Conservation (phyloP, 2,888 invertebrate genomes). For the Horisme vitalbata region DNA sequence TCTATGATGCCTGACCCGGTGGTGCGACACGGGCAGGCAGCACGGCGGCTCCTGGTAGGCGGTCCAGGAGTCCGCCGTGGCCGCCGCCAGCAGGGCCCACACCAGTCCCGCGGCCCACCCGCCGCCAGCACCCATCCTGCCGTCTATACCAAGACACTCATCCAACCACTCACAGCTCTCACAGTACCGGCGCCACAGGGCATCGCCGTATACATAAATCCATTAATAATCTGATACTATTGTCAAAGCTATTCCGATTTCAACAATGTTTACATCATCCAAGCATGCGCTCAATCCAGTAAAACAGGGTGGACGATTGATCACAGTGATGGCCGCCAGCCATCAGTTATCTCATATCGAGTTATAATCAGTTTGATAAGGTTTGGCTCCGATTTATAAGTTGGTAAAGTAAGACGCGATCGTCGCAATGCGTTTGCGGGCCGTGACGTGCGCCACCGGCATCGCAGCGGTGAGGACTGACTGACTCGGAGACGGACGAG, state of each 20-base stretch:
- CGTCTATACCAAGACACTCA: slow-evolving; percentile 43
- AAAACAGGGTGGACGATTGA: slow-evolving; percentile 63
- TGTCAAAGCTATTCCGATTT: slow-evolving; percentile 64
- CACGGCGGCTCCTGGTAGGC: slow-evolving; percentile 86
- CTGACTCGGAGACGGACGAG: slow-evolving; percentile 12
- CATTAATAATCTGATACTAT: slow-evolving; percentile 46
- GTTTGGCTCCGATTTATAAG: slow-evolving; percentile 73
- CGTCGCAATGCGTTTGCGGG: slow-evolving; percentile 57
- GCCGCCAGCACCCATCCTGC: slow-evolving; percentile 52
- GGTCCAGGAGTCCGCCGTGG: slow-evolving; percentile 85
- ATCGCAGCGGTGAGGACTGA: slow-evolving; percentile 73
- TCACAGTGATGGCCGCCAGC: slow-evolving; percentile 58
- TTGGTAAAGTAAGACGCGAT: slow-evolving; percentile 68
- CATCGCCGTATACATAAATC: slow-evolving; percentile 46
- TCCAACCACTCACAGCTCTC: slow-evolving; percentile 52
- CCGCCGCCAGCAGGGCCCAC: slow-evolving; percentile 69
- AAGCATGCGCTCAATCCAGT: slow-evolving; percentile 64
- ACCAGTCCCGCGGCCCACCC: slow-evolving; percentile 62
- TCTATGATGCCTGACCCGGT: slow-evolving; percentile 85
- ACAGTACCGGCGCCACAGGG: slow-evolving; percentile 41
- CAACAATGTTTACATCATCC: slow-evolving; percentile 71
- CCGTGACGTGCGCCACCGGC: slow-evolving; percentile 66
- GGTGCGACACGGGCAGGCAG: slow-evolving; percentile 83
- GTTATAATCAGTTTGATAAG: slow-evolving; percentile 71
- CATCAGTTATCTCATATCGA: slow-evolving; percentile 73